Conservation (phyloP, 2,113 vertebrate species). For the Vulpes ferrilata region DNA sequence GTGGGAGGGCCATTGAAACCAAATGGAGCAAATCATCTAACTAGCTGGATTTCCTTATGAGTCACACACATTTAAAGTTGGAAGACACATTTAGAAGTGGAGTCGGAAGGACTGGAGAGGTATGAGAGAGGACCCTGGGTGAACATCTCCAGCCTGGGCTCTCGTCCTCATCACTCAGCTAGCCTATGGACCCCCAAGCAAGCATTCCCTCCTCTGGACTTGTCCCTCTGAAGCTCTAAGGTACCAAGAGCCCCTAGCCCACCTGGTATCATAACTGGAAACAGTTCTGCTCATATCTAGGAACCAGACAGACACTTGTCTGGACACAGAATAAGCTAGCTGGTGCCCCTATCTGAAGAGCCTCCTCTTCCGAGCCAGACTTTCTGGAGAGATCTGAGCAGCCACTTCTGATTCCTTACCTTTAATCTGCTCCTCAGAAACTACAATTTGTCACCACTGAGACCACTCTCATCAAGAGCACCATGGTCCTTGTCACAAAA, state of each 20-base stretch:
- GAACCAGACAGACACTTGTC: not conserved
- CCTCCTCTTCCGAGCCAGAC: not conserved
- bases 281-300: not conserved
- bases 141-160: not conserved
- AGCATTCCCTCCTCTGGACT: not conserved
- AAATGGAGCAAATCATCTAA: not conserved
- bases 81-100: not conserved
- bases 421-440: not conserved
- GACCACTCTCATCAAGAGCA: not conserved
- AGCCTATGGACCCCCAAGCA: not conserved
- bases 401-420: not conserved
- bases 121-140: not conserved
- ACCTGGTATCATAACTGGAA: not conserved
- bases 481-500: not conserved
- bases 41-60: not conserved
- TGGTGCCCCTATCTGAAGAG: not conserved
- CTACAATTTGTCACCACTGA: not conserved
- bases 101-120: not conserved
- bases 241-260: not conserved
- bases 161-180: not conserved
- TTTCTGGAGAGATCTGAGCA: not conserved
- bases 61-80: not conserved
- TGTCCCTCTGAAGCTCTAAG: not conserved
- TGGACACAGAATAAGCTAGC: not conserved
- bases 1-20: not conserved